These are phyloP conservation scores for Drosophila mimica DNA, from an alignment of 2,888 invertebrate genomes.

Conservation along the genomic window DNA sequence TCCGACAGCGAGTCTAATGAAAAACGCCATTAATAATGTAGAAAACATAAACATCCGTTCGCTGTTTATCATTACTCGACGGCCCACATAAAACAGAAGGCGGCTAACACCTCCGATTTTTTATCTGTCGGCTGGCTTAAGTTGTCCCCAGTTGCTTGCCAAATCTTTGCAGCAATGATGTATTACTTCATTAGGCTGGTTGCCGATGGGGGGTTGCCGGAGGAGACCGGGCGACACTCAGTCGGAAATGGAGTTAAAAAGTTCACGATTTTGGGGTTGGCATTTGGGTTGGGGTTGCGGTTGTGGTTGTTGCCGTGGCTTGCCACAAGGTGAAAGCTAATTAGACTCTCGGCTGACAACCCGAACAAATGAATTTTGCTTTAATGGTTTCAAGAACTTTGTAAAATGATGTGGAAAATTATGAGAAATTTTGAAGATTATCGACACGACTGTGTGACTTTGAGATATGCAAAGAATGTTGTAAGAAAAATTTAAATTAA, in stretches of 20 bases:
- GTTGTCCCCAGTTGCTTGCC: constrained; percentile 21
- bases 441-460: background rate
- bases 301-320: constrained; percentile 42
- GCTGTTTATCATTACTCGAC: constrained; percentile 73
- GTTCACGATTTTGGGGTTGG: constrained; percentile 28
- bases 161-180: constrained; percentile 73
- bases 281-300: constrained; percentile 7
- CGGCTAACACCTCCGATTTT: constrained; percentile 41
- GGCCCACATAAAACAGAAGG: constrained; percentile 64
- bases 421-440: background rate
- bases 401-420: constrained; percentile 6
- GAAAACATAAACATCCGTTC: constrained; percentile 77
- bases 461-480: background rate
- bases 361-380: constrained; percentile 49
- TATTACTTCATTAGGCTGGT: constrained; percentile 51
- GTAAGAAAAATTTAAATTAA: background rate
- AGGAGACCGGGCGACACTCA: background rate
- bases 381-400: constrained; percentile 11
- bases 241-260: constrained; percentile 54
- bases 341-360: constrained; percentile 66
- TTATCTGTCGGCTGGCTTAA: constrained; percentile 44
- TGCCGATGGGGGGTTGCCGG: background rate
- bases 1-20: constrained; percentile 71
- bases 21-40: constrained; percentile 80
- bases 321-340: constrained; percentile 76